Conservation (phyloP, 2,797 vertebrate species). For the Schizothorax lantsangensis region DNA sequence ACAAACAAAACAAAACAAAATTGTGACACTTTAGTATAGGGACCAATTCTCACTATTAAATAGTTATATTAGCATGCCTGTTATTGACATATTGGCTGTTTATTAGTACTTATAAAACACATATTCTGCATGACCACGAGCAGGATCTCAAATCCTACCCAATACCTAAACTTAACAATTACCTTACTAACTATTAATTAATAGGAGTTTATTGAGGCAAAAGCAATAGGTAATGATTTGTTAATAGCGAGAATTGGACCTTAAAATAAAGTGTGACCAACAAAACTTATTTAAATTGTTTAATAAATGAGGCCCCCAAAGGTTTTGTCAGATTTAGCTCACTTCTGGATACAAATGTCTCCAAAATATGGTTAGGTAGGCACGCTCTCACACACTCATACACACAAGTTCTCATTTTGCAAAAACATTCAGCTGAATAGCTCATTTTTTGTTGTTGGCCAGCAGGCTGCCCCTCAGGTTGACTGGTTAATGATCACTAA, state of each 20-base stretch:
- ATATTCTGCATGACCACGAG: too few species aligned
- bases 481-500: conserved; percentile 29
- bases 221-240: not conserved
- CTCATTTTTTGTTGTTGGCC: not conserved
- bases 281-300: not conserved
- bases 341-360: not conserved
- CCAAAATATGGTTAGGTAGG: not conserved
- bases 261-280: not conserved
- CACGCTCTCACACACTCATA: not conserved
- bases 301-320: not conserved
- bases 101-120: too few species aligned
- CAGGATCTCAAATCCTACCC: too few species aligned
- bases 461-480: conserved; percentile 18
- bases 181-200: not conserved
- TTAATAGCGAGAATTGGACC: not conserved
- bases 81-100: too few species aligned
- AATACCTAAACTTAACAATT: not conserved
- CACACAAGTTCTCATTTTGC: not conserved
- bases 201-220: not conserved
- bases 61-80: too few species aligned
- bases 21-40: too few species aligned
- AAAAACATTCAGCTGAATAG: not conserved
- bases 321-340: not conserved
- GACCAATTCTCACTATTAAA: too few species aligned
- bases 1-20: too few species aligned